phyloP scores from a whole-genome alignment of 2,888 invertebrate species.

The Thereva unica region DNA sequence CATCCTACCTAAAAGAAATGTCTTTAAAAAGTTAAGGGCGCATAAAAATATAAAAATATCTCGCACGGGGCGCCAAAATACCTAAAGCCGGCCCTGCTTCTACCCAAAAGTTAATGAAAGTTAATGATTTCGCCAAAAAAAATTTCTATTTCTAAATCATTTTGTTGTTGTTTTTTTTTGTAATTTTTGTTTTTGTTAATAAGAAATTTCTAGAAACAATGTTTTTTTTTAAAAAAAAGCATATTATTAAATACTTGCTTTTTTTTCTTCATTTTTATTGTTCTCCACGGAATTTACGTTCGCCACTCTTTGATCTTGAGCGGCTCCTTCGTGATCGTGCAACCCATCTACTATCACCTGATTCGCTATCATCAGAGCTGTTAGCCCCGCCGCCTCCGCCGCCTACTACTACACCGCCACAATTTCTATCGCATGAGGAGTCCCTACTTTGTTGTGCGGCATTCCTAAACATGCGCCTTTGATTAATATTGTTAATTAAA shows the following conservation, averaged over 20 bases:
- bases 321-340: slow-evolving; percentile 46
- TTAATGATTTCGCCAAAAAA: too few relatives aligned
- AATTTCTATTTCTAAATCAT: not conserved
- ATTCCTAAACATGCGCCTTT: slow-evolving; percentile 31
- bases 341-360: slow-evolving; percentile 47
- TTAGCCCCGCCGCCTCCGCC: slow-evolving; percentile 32
- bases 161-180: slow-evolving; percentile 4
- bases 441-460: slow-evolving; percentile 33
- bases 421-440: slow-evolving; percentile 37
- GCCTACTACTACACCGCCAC: not conserved
- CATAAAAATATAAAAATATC: too few relatives aligned
- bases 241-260: slow-evolving; percentile 12
- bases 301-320: slow-evolving; percentile 48
- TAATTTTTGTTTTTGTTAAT: slow-evolving; percentile 11
- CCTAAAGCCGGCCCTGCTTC: too few relatives aligned
- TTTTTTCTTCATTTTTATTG: slow-evolving; percentile 25
- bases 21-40: too few relatives aligned
- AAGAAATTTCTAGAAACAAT: slow-evolving; percentile 25
- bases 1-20: too few relatives aligned
- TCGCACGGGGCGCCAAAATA: too few relatives aligned
- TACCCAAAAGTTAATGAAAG: too few relatives aligned
- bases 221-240: slow-evolving; percentile 19
- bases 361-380: slow-evolving; percentile 48
- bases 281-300: slow-evolving; percentile 44
- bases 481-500: not conserved